These are phyloP conservation scores for Centroberyx gerrardi DNA, from an alignment of 2,797 vertebrate genomes.

Conservation along the genomic window DNA sequence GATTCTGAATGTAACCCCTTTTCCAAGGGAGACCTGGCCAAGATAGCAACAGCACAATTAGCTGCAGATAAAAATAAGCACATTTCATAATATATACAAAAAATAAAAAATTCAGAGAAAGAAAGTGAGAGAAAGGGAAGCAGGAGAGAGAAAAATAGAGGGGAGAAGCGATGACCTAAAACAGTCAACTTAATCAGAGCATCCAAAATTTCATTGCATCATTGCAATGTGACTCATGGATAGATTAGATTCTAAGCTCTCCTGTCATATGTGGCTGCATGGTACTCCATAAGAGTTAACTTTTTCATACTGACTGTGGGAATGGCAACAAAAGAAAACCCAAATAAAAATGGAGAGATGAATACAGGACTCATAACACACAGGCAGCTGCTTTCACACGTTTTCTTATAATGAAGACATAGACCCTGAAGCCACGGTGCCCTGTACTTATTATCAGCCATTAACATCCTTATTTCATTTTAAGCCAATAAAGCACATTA, in stretches of 20 bases:
- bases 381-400: background rate
- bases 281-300: too few relatives aligned
- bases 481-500: too few relatives aligned
- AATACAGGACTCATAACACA: background rate
- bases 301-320: too few relatives aligned
- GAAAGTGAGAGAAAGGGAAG: background rate
- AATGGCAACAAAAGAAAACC: background rate
- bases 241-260: too few relatives aligned
- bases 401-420: background rate
- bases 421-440: background rate
- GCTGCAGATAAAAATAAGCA: background rate
- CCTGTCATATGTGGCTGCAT: too few relatives aligned
- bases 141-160: too few relatives aligned
- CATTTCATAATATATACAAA: background rate
- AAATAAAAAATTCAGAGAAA: background rate
- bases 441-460: background rate
- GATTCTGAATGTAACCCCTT: background rate
- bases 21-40: background rate
- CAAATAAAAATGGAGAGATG: background rate
- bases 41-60: background rate
- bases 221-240: too few relatives aligned
- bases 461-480: too few relatives aligned
- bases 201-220: too few relatives aligned
- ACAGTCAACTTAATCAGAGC: too few relatives aligned
- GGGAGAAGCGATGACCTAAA: too few relatives aligned